A percentile compares a stretch with the other conserved stretches of the same genome.
Evolutionary conservation across 2,888 invertebrate species (phyloP).

Genomic region (Monopis laevigella): DNA sequence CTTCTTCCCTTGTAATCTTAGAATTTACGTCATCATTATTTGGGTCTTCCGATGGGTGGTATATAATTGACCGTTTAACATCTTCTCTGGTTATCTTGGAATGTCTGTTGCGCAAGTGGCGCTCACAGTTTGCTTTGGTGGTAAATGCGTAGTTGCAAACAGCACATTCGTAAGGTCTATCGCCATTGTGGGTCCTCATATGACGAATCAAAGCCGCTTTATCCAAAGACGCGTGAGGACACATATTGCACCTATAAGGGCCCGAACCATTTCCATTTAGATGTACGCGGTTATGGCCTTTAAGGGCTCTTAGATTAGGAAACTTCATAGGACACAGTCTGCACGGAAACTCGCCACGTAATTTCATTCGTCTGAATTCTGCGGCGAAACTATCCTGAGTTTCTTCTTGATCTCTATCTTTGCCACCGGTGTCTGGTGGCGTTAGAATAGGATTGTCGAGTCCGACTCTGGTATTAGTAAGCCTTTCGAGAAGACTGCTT

Average conservation of each 20-base stretch:
- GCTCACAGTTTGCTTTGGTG: slow-evolving; percentile 96
- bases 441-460: slow-evolving; percentile 51
- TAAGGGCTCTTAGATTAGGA: slow-evolving; percentile 87
- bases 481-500: slow-evolving; percentile 71
- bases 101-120: slow-evolving; percentile 92
- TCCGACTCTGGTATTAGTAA: slow-evolving; percentile 54
- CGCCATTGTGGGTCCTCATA: slow-evolving; percentile 94
- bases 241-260: slow-evolving; percentile 93
- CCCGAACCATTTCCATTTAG: slow-evolving; percentile 79
- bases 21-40: slow-evolving; percentile 76
- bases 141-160: slow-evolving; percentile 97
- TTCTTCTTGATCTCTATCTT: slow-evolving; percentile 68
- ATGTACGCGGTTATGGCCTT: slow-evolving; percentile 90
- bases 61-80: slow-evolving; percentile 87
- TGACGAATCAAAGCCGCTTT: slow-evolving; percentile 92
- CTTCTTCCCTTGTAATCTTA: slow-evolving; percentile 63
- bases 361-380: slow-evolving; percentile 88
- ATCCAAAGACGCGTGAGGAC: slow-evolving; percentile 87
- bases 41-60: slow-evolving; percentile 87
- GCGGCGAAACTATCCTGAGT: slow-evolving; percentile 85
- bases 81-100: slow-evolving; percentile 87
- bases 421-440: slow-evolving; percentile 48
- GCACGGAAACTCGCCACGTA: slow-evolving; percentile 90
- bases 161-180: slow-evolving; percentile 92
- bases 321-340: slow-evolving; percentile 88